Evolutionary conservation across 2,888 invertebrate species (phyloP).

Genomic region (Epinotia brunnichana): DNA sequence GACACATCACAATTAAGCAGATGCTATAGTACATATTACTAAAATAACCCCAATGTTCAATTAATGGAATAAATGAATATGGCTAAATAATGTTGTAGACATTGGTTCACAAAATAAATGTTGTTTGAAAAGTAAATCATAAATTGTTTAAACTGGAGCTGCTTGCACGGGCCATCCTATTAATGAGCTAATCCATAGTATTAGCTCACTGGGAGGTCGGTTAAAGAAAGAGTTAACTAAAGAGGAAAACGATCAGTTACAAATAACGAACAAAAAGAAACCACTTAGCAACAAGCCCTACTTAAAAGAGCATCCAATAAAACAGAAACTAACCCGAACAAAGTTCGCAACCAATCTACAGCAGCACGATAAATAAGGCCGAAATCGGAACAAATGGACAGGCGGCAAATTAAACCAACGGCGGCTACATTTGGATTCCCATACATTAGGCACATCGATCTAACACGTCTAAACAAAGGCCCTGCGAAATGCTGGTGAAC

Average conservation of each 20-base stretch:
- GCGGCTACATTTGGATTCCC: constrained; percentile 74
- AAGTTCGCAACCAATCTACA: constrained; percentile 61
- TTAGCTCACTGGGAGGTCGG: too few species aligned
- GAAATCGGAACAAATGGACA: constrained; percentile 83
- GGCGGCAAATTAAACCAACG: constrained; percentile 78
- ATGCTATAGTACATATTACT: too few species aligned
- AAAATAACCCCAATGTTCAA: too few species aligned
- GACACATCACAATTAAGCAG: too few species aligned
- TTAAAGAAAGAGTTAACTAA: not conserved
- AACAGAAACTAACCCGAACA: constrained; percentile 40
- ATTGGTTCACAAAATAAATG: too few species aligned
- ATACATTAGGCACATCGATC: constrained; percentile 81
- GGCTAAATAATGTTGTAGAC: too few species aligned
- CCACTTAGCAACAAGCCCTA: constrained; percentile 35
- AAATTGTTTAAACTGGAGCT: too few species aligned
- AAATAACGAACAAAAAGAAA: constrained; percentile 28
- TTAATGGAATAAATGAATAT: too few species aligned
- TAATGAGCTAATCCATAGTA: not conserved
- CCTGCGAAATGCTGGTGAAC: constrained; percentile 71
- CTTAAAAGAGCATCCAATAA: constrained; percentile 48
- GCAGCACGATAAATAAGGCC: constrained; percentile 75
- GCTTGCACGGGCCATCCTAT: not conserved
- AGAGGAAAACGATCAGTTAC: constrained; percentile 24
- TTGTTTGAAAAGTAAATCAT: too few species aligned
- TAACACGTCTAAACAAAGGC: constrained; percentile 78